Base-by-base conservation (phyloP, 2,797 vertebrate species). In the Neopelma chrysocephalum region DNA sequence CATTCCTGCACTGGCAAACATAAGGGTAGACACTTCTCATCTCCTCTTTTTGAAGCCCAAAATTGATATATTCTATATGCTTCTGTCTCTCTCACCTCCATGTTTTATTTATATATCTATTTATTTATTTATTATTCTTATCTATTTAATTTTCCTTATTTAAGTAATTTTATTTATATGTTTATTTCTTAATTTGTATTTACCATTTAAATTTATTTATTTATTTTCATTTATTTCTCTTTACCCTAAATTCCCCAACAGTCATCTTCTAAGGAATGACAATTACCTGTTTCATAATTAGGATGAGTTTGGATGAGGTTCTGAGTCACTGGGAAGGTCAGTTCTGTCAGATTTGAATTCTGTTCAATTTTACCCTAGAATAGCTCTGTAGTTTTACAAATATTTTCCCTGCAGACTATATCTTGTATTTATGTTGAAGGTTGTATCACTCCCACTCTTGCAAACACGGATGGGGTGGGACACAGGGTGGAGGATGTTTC, bases 201-300 rank as follows among this genome's bases (percentile, higher is more conserved):
- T 51, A 29, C 26, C 27, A 29, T 34, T 57, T 34, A 57, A n/a
- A 12, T 21, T n/a, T 13, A 14, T 27, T 15, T 27, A 51, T 51
- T 22, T 25, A 34, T 27, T 82, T 17, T 13, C 16, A 34, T 27
- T 82, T 77, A 5, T 83, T 70, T 61, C 9, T 3, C 0, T 18
- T 76, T 57, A 31, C 47, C 66, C 60, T 31, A n/a, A 78, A 93
- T 88, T 91, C 77, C 72, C 22, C 32, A 38, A 64, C 78, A 70
- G 78, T 68, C 60, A 71, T 36, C 79, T 90, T 90, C 36, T 71
- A 43, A 60, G 81, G 20, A 91, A 93, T 78, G 45, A 65, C 60
- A 92, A 89, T 89, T 93, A 90, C 77, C 83, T 64, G 81, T 31
- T 79, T 40, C 3, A 3, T 95, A 93, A 92, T 96, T 92, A 95